These are phyloP conservation scores for Pangasius djambal DNA, from an alignment of 2,797 vertebrate species.

Conservation along the genomic window DNA sequence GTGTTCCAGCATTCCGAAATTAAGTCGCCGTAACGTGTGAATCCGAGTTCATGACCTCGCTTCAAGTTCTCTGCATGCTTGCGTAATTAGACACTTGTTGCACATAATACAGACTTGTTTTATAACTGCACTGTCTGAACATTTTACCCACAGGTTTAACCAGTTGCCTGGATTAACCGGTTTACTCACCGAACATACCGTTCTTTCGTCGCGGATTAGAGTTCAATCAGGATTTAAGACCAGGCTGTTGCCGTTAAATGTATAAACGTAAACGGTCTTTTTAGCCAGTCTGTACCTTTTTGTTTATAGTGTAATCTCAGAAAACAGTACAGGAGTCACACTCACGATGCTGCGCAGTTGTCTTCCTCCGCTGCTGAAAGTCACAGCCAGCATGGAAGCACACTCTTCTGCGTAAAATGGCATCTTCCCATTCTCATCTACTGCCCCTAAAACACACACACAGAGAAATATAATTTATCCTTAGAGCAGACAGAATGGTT, in stretches of 20 bases:
- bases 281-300: background rate
- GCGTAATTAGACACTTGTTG: background rate
- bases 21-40: background rate
- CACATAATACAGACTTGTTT: background rate
- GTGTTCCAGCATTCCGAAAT: no score
- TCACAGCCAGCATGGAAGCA: conserved; percentile 94
- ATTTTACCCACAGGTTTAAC: background rate
- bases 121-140: background rate
- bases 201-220: background rate
- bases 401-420: conserved; percentile 96
- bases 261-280: background rate
- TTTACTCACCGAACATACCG: no score
- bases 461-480: background rate
- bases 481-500: background rate
- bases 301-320: background rate
- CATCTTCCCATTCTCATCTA: conserved; percentile 90
- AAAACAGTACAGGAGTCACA: conserved; percentile 39
- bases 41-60: background rate
- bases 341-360: conserved; percentile 91
- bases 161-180: background rate
- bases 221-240: background rate
- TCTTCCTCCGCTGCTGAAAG: conserved; percentile 91
- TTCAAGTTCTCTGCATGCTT: background rate
- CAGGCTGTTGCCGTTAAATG: no score
- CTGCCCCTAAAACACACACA: conserved; percentile 78